Evolutionary conservation across 1,140 invertebrate species (phyloP).

Genomic region (Camponotus floridanus): DNA sequence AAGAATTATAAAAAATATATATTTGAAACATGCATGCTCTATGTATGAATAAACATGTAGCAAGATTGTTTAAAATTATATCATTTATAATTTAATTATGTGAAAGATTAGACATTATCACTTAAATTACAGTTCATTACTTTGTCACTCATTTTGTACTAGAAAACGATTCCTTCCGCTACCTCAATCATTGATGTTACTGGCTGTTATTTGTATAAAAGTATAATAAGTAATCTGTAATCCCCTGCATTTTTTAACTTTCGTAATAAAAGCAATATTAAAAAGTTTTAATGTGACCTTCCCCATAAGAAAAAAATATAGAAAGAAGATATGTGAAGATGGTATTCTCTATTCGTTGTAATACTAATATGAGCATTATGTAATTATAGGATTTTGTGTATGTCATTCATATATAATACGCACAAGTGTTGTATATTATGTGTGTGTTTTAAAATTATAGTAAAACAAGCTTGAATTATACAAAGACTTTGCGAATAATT

Average conservation of each 20-base stretch:
- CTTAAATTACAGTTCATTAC: conserved; percentile 67
- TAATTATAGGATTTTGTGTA: conserved; percentile 81
- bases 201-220: conserved; percentile 5
- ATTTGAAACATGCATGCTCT: conserved; percentile 36
- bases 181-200: neutral
- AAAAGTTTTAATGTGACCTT: conserved; percentile 47
- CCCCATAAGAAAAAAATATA: conserved; percentile 59
- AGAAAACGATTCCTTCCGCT: conserved; percentile 61
- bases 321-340: conserved; percentile 73
- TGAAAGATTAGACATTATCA: conserved; percentile 60
- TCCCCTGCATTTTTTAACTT: conserved; percentile 61
- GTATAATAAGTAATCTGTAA: conserved; percentile 44
- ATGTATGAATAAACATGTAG: conserved; percentile 12
- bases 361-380: conserved; percentile 85
- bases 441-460: conserved; percentile 79
- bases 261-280: conserved; percentile 63
- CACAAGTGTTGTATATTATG: no score
- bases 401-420: conserved; percentile 79
- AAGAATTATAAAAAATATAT: neutral
- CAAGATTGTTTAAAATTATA: conserved; percentile 53
- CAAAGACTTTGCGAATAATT: conserved; percentile 48
- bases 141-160: conserved; percentile 64
- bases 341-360: conserved; percentile 85
- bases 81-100: conserved; percentile 57
- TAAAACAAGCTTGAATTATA: conserved; percentile 78